Conservation (phyloP, 2,113 vertebrate genomes). For the Rynchops niger region DNA sequence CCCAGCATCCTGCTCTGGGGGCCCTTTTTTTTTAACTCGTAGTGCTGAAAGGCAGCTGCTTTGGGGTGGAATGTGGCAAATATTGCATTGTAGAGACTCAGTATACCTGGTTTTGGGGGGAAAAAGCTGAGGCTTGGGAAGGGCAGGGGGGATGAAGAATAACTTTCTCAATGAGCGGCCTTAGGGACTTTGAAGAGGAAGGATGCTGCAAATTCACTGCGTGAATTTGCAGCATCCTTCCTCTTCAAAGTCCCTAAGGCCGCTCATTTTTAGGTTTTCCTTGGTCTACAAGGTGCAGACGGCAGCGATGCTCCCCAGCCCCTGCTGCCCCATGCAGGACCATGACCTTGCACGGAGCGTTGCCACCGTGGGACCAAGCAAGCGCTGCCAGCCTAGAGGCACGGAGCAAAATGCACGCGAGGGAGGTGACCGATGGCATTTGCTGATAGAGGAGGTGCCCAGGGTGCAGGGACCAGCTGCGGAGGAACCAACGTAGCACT, state of each 20-base stretch:
- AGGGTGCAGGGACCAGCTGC: not conserved
- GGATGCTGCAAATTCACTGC: not conserved
- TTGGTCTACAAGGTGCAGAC: not conserved
- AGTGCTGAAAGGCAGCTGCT: not conserved
- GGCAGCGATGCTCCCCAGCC: not conserved
- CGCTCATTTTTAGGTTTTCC: not conserved
- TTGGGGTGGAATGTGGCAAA: not conserved
- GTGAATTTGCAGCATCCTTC: not conserved
- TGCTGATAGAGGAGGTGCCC: not conserved
- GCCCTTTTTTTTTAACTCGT: not conserved
- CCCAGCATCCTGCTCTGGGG: not conserved
- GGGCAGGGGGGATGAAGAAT: not conserved
- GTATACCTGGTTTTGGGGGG: not conserved
- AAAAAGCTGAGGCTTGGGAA: not conserved
- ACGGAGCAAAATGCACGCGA: rapidly evolving
- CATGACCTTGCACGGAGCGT: not conserved
- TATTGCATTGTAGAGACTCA: not conserved
- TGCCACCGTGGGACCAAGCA: rapidly evolving
- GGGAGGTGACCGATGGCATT: not conserved
- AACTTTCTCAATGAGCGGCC: not conserved
- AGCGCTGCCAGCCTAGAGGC: not conserved
- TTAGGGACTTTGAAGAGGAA: not conserved
- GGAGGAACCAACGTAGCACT: rapidly evolving
- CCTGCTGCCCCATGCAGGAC: not conserved
- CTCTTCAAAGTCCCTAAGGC: not conserved